Conservation (phyloP, 2,888 invertebrate species). For the Alentia gelatinosa region DNA sequence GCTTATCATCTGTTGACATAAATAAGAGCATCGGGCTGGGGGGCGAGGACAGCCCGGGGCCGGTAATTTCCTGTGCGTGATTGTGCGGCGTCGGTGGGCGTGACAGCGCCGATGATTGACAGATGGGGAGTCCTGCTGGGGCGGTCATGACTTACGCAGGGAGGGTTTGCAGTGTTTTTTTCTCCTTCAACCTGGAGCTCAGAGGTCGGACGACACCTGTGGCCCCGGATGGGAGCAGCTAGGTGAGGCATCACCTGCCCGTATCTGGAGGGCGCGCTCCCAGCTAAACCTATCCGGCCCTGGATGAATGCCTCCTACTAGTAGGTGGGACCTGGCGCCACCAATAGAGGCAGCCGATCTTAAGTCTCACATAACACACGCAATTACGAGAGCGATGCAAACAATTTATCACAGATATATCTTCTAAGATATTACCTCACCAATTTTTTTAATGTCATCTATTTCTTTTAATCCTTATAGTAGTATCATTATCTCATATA, state of each 20-base stretch:
- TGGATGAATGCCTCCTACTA: no score
- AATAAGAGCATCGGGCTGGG: not conserved
- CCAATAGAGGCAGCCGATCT: no score
- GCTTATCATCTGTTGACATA: conserved; percentile 2
- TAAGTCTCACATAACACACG: no score
- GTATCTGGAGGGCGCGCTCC: not conserved
- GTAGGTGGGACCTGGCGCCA: no score
- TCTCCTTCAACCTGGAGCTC: not conserved
- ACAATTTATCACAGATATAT: no score
- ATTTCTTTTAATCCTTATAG: no score
- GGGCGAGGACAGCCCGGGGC: not conserved
- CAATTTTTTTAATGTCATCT: no score
- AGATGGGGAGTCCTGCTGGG: not conserved
- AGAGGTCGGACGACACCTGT: not conserved
- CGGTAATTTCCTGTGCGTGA: conserved; percentile 1
- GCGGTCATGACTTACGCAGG: not conserved
- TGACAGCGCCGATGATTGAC: conserved; percentile 7
- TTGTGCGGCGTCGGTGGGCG: not conserved
- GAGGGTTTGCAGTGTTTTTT: no score
- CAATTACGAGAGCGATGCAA: no score
- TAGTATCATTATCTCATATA: no score
- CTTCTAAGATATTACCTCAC: no score
- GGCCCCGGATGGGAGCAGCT: not conserved
- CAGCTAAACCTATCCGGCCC: no score
- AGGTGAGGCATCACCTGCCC: not conserved